phyloP scores from a whole-genome alignment of 2,888 invertebrate genomes.

The Lacanobia oleracea region DNA sequence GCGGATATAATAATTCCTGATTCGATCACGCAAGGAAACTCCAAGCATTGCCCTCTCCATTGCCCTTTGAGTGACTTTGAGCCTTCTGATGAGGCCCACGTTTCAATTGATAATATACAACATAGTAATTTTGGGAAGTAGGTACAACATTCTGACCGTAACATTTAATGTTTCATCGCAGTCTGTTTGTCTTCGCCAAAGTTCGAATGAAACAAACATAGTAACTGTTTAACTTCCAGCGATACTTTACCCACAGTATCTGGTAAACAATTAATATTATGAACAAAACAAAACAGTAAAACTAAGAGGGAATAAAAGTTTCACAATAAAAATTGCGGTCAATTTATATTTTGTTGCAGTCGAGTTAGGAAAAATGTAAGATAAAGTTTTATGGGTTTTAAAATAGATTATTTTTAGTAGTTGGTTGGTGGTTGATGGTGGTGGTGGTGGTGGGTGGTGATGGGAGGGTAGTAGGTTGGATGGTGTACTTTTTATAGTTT shows the following conservation, averaged over 20 bases:
- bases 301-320: constrained; percentile 50
- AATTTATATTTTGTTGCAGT: constrained; percentile 33
- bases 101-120: constrained; percentile 7
- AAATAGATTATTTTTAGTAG: neutral
- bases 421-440: no score
- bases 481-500: no score
- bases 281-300: constrained; percentile 66
- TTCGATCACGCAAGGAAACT: no score
- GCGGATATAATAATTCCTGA: no score
- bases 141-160: constrained; percentile 36
- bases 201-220: constrained; percentile 49
- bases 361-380: neutral
- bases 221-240: constrained; percentile 50
- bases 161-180: constrained; percentile 37
- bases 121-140: constrained; percentile 3
- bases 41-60: no score
- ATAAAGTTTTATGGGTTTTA: neutral
- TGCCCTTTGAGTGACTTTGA: no score
- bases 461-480: no score
- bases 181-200: constrained; percentile 50
- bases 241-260: constrained; percentile 57
- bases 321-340: constrained; percentile 37
- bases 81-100: no score
- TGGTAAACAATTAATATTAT: constrained; percentile 60
- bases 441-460: no score